These are phyloP conservation scores for Neomonachus schauinslandi DNA, from an alignment of 2,113 vertebrate species.

Conservation along the genomic window DNA sequence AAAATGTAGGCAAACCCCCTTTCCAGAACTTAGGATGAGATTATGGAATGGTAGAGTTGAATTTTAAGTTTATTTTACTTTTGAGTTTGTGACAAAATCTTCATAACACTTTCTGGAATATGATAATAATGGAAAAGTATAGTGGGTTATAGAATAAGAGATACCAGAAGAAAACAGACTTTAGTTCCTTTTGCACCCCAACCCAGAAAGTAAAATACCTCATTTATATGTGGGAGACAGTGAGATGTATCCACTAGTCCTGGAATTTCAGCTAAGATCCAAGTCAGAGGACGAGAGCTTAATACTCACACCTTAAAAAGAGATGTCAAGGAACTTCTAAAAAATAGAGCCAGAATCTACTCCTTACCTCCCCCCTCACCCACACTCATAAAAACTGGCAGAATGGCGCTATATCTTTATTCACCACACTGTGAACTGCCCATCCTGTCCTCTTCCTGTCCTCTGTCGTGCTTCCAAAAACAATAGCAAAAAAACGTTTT, in stretches of 20 bases:
- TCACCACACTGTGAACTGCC: rapidly evolving
- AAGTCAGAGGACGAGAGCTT: background rate
- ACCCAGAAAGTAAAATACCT: background rate
- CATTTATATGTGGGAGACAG: no score
- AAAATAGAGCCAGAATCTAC: background rate
- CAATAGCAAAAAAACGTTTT: background rate
- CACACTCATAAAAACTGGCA: no score
- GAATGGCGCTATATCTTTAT: rapidly evolving
- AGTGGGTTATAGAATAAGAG: background rate
- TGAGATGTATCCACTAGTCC: background rate
- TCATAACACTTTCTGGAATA: background rate
- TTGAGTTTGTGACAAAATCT: background rate
- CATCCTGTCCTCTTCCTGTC: no score
- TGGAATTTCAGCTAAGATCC: background rate
- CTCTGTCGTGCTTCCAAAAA: background rate
- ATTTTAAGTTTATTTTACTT: background rate
- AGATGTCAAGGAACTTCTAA: background rate
- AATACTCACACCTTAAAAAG: background rate
- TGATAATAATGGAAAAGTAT: background rate
- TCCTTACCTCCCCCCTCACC: rapidly evolving
- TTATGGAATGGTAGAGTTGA: background rate
- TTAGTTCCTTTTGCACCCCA: background rate
- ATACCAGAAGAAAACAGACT: background rate
- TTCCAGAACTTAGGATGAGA: background rate
- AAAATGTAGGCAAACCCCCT: background rate